Percentiles rank a stretch among this genome's conserved stretches.
These are phyloP conservation scores for Ectemnius cavifrons DNA, from an alignment of 2,888 invertebrate species.

Conservation along the genomic window DNA sequence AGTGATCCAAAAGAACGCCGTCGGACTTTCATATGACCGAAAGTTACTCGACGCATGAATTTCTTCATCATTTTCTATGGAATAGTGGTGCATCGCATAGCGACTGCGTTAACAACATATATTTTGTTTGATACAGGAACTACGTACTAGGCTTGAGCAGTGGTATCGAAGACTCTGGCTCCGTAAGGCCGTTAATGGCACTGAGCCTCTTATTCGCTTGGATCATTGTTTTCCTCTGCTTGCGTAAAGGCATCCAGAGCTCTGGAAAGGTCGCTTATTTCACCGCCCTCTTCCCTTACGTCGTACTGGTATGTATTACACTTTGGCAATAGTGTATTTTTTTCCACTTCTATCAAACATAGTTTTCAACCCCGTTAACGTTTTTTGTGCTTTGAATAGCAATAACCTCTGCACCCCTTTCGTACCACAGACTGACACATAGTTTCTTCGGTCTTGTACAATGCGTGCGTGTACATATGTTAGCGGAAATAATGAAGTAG, in stretches of 20 bases:
- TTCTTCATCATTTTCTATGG: no score
- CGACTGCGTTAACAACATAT: not conserved
- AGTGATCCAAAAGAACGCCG: no score
- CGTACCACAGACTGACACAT: no score
- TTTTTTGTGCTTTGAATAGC: no score
- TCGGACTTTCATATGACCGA: no score
- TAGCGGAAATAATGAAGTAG: no score
- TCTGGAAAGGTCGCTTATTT: slow-evolving; percentile 90
- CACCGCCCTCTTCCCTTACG: slow-evolving; percentile 87
- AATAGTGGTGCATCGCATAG: no score
- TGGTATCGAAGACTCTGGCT: slow-evolving; percentile 86
- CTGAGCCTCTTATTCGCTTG: slow-evolving; percentile 87
- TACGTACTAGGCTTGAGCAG: slow-evolving; percentile 85
- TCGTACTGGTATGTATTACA: slow-evolving; percentile 83
- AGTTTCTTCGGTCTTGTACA: no score
- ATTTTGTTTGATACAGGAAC: slow-evolving; percentile 70
- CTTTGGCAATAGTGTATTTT: not conserved
- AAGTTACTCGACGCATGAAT: no score
- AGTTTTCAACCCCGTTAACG: no score
- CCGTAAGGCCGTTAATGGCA: slow-evolving; percentile 85
- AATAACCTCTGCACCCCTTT: no score
- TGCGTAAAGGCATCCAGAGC: slow-evolving; percentile 89
- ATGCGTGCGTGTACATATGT: no score
- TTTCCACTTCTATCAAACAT: not conserved
- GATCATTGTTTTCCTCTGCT: slow-evolving; percentile 87